Evolutionary conservation across 2,797 vertebrate genomes (phyloP), one percentile per base, ranked within the genome.

Genomic region (Podarcis lilfordi): DNA sequence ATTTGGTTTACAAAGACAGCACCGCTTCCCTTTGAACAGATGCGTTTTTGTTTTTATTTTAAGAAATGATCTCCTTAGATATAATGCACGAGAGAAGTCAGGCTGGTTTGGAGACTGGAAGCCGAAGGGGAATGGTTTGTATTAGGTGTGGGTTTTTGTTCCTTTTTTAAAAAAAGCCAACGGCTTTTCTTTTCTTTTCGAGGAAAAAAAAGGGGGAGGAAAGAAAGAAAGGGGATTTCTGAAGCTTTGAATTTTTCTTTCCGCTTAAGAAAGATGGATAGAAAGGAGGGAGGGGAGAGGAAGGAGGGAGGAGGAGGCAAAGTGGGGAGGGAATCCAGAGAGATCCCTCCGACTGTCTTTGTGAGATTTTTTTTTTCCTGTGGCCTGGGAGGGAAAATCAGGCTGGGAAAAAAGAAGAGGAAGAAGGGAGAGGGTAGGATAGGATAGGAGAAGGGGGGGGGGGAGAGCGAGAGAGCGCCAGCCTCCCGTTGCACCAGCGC

Each of bases 211-310:
- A 27, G 74, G n/a, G 87, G 61, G 1, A 87, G 88, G 35, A 55
- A 84, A 82, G 0, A 89, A 92, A 80, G 89, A 88, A 88, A 72
- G 89, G 86, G 19, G 89, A 91, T 88, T 93, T 93, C 90, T 86
- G 78, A 79, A 85, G 35, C 86, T 86, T 84, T 89, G 91, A 86
- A 84, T 86, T 89, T 27, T 89, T 85, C 85, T 89, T 89, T 91
- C 85, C 81, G 88, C 87, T 74, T 76, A 91, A 89, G 91, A 91
- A 93, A 93, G 91, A 95, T 91, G 92, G 93, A 93, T 91, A 84
- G 90, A 91, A 76, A 86, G 89, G 90, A 69, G 72, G 80, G 88
- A 80, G 72, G 25, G 92, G 93, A 93, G 91, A 84, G 90, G 91
- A 74, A 86, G 89, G 89, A 72, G 72, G 80, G 91, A 35, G 76